Percentiles rank a stretch among this genome's conserved stretches.
Evolutionary conservation across 2,888 invertebrate species (phyloP).

Genomic region (Agriopis leucophaearia): DNA sequence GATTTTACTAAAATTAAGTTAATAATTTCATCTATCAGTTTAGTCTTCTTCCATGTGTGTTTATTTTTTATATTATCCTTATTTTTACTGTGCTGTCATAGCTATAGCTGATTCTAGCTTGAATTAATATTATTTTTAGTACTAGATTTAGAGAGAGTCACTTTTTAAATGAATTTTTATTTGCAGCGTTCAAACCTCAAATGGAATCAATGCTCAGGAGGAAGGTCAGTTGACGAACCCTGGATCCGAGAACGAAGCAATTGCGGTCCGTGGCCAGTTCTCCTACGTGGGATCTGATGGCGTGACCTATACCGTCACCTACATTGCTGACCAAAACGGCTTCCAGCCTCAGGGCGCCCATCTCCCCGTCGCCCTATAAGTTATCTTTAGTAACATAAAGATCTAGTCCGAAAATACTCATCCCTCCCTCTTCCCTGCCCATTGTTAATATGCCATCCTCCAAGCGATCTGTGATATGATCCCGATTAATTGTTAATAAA

Average conservation of each 20-base stretch:
- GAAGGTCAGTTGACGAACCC: slow-evolving; percentile 58
- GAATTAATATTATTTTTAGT: too few species aligned
- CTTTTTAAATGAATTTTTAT: background rate
- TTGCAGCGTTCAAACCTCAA: slow-evolving; percentile 66
- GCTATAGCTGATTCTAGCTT: too few species aligned
- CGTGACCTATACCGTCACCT: slow-evolving; percentile 75
- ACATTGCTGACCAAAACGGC: slow-evolving; percentile 83
- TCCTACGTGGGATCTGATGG: slow-evolving; percentile 78
- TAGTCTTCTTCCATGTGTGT: too few species aligned
- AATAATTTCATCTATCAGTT: too few species aligned
- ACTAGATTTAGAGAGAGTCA: too few species aligned
- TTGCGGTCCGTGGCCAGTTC: slow-evolving; percentile 67
- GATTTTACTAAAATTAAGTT: too few species aligned
- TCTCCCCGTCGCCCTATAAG: slow-evolving; percentile 60
- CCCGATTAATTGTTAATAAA: slow-evolving; percentile 71
- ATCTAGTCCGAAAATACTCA: slow-evolving; percentile 50
- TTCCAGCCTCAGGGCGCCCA: slow-evolving; percentile 80
- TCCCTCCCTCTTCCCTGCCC: slow-evolving; percentile 51
- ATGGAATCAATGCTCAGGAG: slow-evolving; percentile 60
- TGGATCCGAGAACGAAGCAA: slow-evolving; percentile 65
- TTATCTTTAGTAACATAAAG: slow-evolving; percentile 24
- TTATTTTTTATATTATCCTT: too few species aligned
- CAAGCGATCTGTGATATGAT: slow-evolving; percentile 81
- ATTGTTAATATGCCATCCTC: slow-evolving; percentile 56
- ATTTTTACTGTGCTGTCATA: too few species aligned